Evolutionary conservation across 1,140 invertebrate species (phyloP).

Genomic region (Galleria mellonella): DNA sequence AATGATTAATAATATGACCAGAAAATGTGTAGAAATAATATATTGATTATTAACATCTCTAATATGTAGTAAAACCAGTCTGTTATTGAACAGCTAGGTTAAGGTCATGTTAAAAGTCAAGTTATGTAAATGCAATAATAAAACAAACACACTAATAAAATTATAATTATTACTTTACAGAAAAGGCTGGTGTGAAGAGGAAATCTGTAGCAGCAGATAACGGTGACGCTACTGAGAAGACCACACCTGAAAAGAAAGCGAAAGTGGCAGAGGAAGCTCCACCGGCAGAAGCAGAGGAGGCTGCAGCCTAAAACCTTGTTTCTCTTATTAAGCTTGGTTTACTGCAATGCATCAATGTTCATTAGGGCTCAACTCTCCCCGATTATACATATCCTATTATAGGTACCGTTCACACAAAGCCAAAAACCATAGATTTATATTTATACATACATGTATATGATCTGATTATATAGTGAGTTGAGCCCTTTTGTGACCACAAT

Average conservation of each 20-base stretch:
- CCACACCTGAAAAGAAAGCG: slow-evolving; percentile 82
- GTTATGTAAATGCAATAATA: no score
- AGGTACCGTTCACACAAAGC: slow-evolving; percentile 15
- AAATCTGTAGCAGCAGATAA: slow-evolving; percentile 79
- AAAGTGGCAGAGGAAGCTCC: slow-evolving; percentile 79
- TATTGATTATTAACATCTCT: no score
- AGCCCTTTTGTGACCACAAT: slow-evolving; percentile 58
- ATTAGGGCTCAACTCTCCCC: slow-evolving; percentile 57
- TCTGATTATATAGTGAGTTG: slow-evolving; percentile 45
- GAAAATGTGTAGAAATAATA: no score
- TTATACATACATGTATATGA: slow-evolving; percentile 48
- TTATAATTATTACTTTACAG: slow-evolving; percentile 29
- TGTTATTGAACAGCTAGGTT: no score
- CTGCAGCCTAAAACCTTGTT: slow-evolving; percentile 75
- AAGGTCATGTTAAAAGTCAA: no score
- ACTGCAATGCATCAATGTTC: slow-evolving; percentile 67
- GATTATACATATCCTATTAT: slow-evolving; percentile 38
- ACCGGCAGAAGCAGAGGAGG: slow-evolving; percentile 77
- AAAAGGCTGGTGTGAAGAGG: slow-evolving; percentile 78
- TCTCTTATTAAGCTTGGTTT: slow-evolving; percentile 45
- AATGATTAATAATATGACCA: no score
- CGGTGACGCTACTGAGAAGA: slow-evolving; percentile 74
- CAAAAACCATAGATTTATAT: slow-evolving; percentile 49
- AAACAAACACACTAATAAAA: neutral
- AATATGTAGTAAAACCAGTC: no score